Base-by-base conservation (phyloP, 2,888 invertebrate species). In the Octodonta nipae region DNA sequence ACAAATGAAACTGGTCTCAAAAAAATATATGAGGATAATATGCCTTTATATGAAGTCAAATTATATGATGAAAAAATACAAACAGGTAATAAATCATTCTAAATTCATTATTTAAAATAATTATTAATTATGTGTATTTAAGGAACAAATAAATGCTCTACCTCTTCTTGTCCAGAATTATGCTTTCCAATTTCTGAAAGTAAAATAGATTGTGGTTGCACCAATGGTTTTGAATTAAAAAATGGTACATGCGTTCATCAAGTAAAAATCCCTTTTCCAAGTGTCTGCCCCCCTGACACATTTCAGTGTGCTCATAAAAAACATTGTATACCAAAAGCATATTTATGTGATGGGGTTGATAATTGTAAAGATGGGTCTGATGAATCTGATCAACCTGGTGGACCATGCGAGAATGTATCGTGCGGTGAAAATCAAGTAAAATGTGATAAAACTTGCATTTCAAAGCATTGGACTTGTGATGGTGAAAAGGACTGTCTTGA, bases 291-390 rank as follows among this genome's bases (percentile, higher is more conserved):
- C 10, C 38, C 44, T 3, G 49, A 51, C 20, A 41, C 44, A 5
- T 64, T 63, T 42, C 54, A 59, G 36, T 64, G 64, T 36, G 41
- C 43, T 5, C 44, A 49, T 2, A 45, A 44, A 5, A 45, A 42
- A 22, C 45, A 42, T 16, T 91, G 89, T 57, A 72, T 89, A 37
- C 73, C 76, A 33, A 62, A 65, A 32, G 67, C 70, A 46, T 76
- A 73, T 54, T 57, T 78, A 33, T 87, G 87, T 56, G 82, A 87
- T 63, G 80, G 78, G 1, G 71, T 75, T 43, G 65, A 67, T 31
- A 81, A 87, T 59, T 87, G 86, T 52, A 67, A 67, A 1, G 79
- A 82, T 60, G 75, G 73, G 22, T 72, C 77, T 22, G 86, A 87
- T 60, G 85, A 86, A 60, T 73, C 74, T 49, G 60, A 65, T 13